phyloP scores from a whole-genome alignment of 2,797 vertebrate species.

The Discoglossus pictus region DNA sequence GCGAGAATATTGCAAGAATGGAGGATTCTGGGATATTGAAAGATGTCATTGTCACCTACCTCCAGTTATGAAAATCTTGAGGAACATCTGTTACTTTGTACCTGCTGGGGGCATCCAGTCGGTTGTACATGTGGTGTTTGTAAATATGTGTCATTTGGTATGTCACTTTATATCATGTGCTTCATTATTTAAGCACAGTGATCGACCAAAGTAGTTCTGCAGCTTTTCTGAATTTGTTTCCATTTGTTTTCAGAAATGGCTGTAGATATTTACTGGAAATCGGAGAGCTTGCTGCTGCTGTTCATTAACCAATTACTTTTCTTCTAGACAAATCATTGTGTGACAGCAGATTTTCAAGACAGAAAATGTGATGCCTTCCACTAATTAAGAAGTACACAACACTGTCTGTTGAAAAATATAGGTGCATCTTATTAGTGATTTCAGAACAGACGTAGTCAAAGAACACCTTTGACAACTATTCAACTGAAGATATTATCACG shows the following conservation, averaged over 20 bases:
- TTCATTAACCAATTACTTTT: constrained; percentile 43
- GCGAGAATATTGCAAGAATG: constrained; percentile 58
- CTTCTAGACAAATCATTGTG: constrained; percentile 43
- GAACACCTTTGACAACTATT: constrained; percentile 35
- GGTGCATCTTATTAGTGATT: constrained; percentile 36
- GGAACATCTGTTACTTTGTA: constrained; percentile 55
- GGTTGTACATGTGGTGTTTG: constrained; percentile 72
- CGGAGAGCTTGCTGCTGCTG: constrained; percentile 73
- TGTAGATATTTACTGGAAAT: constrained; percentile 73
- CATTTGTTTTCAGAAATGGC: constrained; percentile 62
- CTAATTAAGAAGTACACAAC: constrained; percentile 10
- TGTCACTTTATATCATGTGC: constrained; percentile 74
- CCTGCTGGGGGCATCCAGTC: constrained; percentile 60
- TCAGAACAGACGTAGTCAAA: no score
- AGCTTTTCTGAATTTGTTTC: constrained; percentile 61
- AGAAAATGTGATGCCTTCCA: constrained; percentile 55
- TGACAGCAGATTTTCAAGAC: constrained; percentile 59
- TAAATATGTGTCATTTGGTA: constrained; percentile 67
- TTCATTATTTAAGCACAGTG: constrained; percentile 63
- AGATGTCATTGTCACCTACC: constrained; percentile 75
- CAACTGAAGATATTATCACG: constrained; percentile 50
- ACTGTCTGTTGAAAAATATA: constrained; percentile 40
- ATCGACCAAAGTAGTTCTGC: constrained; percentile 76
- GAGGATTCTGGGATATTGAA: constrained; percentile 68
- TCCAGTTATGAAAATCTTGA: constrained; percentile 70